A percentile compares a stretch with the other conserved stretches of the same genome.
These are phyloP conservation scores for Gopherus evgoodei DNA, from an alignment of 2,113 vertebrate species.

Conservation along the genomic window DNA sequence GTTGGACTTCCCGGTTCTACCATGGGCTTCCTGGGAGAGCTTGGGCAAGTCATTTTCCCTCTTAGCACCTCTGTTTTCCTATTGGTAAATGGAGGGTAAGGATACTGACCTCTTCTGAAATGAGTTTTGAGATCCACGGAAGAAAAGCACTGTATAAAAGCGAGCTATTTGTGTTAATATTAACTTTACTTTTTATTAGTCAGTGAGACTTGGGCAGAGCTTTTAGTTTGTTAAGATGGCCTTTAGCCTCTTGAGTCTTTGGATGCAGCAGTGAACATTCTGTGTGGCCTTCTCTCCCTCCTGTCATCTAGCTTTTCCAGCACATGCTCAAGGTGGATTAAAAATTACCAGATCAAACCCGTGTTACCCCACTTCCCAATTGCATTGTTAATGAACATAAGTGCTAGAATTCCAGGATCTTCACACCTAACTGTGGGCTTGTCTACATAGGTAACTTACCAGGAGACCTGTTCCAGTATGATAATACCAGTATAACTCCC, in stretches of 20 bases:
- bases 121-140: neutral
- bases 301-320: neutral
- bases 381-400: fast-evolving
- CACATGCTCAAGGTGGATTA: fast-evolving
- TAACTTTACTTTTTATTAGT: neutral
- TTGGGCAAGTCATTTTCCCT: neutral
- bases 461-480: neutral
- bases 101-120: neutral
- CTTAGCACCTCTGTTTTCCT: neutral
- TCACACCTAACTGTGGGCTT: neutral
- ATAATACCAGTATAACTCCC: neutral
- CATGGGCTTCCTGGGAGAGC: neutral
- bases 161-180: neutral
- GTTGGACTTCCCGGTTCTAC: neutral
- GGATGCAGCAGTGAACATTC: neutral
- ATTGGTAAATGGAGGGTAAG: neutral
- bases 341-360: neutral
- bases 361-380: neutral
- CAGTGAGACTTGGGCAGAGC: neutral
- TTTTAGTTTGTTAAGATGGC: neutral
- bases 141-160: neutral
- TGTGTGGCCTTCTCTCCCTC: neutral
- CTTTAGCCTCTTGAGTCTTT: neutral
- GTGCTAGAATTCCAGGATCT: neutral
- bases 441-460: neutral